A percentile compares a stretch with the other conserved stretches of the same genome.
These are phyloP conservation scores for Noctua pronuba DNA, from an alignment of 2,888 invertebrate genomes.

Conservation along the genomic window DNA sequence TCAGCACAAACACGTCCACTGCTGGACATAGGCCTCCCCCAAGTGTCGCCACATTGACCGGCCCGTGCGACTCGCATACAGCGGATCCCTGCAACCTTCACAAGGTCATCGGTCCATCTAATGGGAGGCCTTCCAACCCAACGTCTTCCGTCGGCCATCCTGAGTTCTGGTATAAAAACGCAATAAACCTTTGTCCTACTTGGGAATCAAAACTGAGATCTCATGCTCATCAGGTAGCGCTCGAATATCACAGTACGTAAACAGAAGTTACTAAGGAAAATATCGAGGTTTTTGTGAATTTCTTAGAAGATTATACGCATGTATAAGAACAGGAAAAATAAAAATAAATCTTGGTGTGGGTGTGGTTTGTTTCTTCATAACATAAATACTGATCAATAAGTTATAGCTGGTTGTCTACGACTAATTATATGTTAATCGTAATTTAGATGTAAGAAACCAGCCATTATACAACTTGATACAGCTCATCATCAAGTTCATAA, in stretches of 20 bases:
- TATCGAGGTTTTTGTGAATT: not conserved
- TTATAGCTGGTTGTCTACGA: not conserved
- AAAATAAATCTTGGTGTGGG: slow-evolving; percentile 7
- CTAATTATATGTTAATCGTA: slow-evolving; percentile 2
- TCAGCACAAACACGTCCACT: too few species aligned
- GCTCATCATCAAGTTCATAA: not conserved
- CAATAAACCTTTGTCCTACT: not conserved
- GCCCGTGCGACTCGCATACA: too few species aligned
- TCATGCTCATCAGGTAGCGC: not conserved
- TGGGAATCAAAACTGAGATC: not conserved
- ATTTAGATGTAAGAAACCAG: not conserved
- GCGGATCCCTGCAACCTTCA: too few species aligned
- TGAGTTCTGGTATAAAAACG: not conserved
- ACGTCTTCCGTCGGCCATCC: too few species aligned
- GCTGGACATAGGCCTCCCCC: too few species aligned
- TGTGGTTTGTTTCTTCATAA: slow-evolving; percentile 20
- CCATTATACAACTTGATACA: not conserved
- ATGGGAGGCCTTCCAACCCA: too few species aligned
- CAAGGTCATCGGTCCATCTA: too few species aligned
- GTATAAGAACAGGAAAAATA: slow-evolving; percentile 12
- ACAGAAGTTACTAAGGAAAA: slow-evolving; percentile 31
- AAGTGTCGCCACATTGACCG: too few species aligned
- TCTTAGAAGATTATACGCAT: not conserved
- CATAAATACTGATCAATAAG: not conserved
- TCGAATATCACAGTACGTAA: not conserved